phyloP scores from a whole-genome alignment of 2,797 vertebrate genomes.

The Dallia pectoralis region DNA sequence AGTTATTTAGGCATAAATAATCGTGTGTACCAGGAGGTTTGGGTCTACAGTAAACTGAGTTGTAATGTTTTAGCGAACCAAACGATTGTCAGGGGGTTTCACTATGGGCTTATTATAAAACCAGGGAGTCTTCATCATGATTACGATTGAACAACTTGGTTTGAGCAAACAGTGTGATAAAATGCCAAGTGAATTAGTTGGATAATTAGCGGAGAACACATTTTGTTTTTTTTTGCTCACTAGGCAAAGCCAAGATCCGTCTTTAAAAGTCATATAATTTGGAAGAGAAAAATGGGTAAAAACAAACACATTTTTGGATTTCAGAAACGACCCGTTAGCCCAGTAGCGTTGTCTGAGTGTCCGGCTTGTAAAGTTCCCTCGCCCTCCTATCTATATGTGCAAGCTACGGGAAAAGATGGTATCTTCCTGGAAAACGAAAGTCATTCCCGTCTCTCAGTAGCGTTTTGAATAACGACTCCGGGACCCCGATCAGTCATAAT shows the following conservation, averaged over 20 bases:
- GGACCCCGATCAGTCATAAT: constrained; percentile 78
- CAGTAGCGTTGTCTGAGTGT: constrained; percentile 41
- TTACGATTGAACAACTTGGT: no score
- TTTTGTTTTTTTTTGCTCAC: no score
- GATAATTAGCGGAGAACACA: no score
- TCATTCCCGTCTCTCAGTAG: constrained; percentile 61
- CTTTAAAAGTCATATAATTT: no score
- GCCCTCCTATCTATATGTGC: constrained; percentile 62
- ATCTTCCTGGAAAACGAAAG: constrained; percentile 71
- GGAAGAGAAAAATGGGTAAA: no score
- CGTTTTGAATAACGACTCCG: constrained; percentile 68
- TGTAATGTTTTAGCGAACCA: background rate
- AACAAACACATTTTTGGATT: no score
- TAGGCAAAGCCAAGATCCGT: no score
- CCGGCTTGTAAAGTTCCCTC: constrained; percentile 43
- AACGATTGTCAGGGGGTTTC: background rate
- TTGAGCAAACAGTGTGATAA: no score
- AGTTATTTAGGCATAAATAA: background rate
- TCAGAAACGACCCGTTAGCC: background rate
- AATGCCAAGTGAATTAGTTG: no score
- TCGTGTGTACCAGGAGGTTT: background rate
- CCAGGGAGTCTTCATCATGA: background rate
- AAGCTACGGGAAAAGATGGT: constrained; percentile 58
- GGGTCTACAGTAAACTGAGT: background rate
- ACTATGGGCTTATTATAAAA: background rate